Evolutionary conservation across 23 tunicate species (phyloP), one percentile per base, ranked within the genome.

Genomic region (Ciona savignyi): DNA sequence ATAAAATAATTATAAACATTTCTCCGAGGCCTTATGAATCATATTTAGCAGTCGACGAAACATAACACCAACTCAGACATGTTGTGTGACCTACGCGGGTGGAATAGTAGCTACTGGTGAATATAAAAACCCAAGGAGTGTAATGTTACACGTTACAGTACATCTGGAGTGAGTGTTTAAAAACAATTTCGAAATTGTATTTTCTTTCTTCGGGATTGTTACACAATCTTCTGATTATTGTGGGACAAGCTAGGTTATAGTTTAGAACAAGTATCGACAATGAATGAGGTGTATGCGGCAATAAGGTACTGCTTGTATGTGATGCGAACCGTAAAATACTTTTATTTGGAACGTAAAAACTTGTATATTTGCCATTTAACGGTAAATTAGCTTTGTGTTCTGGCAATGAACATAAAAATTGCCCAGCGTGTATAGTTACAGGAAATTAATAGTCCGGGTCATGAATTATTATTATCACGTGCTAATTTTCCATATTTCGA

Each of bases 381-480:
- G n/a, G n/a, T n/a, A n/a, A n/a, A n/a, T n/a, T n/a, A n/a, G n/a
- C n/a, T n/a, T n/a, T n/a, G n/a, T n/a, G n/a, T n/a, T n/a, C n/a
- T n/a, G n/a, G n/a, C n/a, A n/a, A n/a, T n/a, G n/a, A n/a, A n/a
- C n/a, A n/a, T n/a, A n/a, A n/a, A n/a, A n/a, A n/a, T n/a, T n/a
- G n/a, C n/a, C n/a, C n/a, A n/a, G n/a, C n/a, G n/a, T n/a, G n/a
- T n/a, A n/a, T n/a, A n/a, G n/a, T n/a, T n/a, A n/a, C n/a, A n/a
- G n/a, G n/a, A n/a, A n/a, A n/a, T n/a, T n/a, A n/a, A n/a, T n/a
- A n/a, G n/a, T n/a, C n/a, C n/a, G n/a, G 4, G 33, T 31, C 3
- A 81, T 81, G 85, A 73, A 81, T 73, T 81, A 72, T 66, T 73
- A 60, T 42, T 81, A 81, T 66, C 60, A 73, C 23, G 85, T 19